Base-by-base conservation (phyloP, 2,888 invertebrate genomes). In the Nasonovia ribisnigri region DNA sequence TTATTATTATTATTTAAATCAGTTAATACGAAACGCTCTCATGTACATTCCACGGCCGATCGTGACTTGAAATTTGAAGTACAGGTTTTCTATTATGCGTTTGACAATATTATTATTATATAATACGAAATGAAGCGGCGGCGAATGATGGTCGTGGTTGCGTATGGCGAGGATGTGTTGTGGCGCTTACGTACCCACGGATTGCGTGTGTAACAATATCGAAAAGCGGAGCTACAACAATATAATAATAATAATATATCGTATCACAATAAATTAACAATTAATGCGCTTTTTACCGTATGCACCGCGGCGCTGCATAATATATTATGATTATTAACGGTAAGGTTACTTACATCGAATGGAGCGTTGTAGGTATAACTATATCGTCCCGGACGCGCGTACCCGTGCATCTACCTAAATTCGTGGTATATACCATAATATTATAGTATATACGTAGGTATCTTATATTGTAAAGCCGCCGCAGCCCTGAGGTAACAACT, bases 21-120 rank as follows among this genome's bases (percentile, higher is more conserved):
- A 42, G 87, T 92, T 67, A 67, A 51, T 67, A 86, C 77, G 54
- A 88, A 77, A 84, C 89, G 57, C 36, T 77, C 36, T 20, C 36
- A n/a, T 5, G 48, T 46, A 42, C 93, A 93, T 93, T 93, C 90
- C 93, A 60, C 90, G 57, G 57, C 24, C 46, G 60, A 86, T 93
- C 93, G 93, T 93, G 93, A 93, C 93, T 90, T 8, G 93, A 93
- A 93, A 93, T 90, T 51, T 46, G 5, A 86, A 93, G 90, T 86
- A 48, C 60, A 29, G 89, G 93, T 57, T 88, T 57, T 57, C 84
- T 84, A n/a, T 89, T 93, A 89, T 93, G 77, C 77, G 84, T 93
- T 90, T 93, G 93, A 93, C 93, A 90, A 93, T 84, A 57, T 84
- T 84, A 57, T 84, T 84, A 84, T 84, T 77, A 89, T 67, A 67